phyloP scores from a whole-genome alignment of 1,140 invertebrate species.

The Saxidomus purpurata region DNA sequence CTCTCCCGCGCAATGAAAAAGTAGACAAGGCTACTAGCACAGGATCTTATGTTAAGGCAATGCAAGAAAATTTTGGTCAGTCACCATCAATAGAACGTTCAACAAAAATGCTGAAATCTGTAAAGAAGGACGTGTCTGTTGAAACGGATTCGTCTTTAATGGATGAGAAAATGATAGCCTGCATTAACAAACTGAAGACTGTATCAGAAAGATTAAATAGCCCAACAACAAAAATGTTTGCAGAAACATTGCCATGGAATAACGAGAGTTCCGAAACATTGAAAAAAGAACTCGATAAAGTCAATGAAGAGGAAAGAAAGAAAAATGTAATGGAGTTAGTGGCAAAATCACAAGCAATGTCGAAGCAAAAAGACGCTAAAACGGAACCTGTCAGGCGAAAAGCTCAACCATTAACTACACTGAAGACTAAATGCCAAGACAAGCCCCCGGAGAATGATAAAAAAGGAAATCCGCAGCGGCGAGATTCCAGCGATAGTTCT shows the following conservation, averaged over 20 bases:
- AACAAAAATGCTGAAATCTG: constrained; percentile 77
- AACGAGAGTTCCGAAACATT: constrained; percentile 36
- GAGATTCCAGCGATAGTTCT: constrained; percentile 69
- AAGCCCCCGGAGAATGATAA: constrained; percentile 63
- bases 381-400: constrained; percentile 72
- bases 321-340: constrained; percentile 74
- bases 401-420: constrained; percentile 82
- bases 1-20: constrained; percentile 76
- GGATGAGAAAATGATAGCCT: constrained; percentile 80
- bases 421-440: constrained; percentile 77
- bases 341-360: constrained; percentile 72
- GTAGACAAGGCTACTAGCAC: constrained; percentile 82
- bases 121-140: constrained; percentile 69
- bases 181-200: constrained; percentile 81
- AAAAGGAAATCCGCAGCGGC: constrained; percentile 38
- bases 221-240: constrained; percentile 76
- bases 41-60: constrained; percentile 44
- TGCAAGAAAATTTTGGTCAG: constrained; percentile 66
- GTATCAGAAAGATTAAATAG: constrained; percentile 82
- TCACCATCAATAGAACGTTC: constrained; percentile 42
- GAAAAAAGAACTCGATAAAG: constrained; percentile 34
- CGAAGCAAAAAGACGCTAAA: constrained; percentile 72
- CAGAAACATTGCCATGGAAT: constrained; percentile 66
- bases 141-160: constrained; percentile 75
- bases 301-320: constrained; percentile 73